A percentile compares a stretch with the other conserved stretches of the same genome.
These are phyloP conservation scores for Catharus bicknelli DNA, from an alignment of 2,113 vertebrate genomes.

Conservation along the genomic window DNA sequence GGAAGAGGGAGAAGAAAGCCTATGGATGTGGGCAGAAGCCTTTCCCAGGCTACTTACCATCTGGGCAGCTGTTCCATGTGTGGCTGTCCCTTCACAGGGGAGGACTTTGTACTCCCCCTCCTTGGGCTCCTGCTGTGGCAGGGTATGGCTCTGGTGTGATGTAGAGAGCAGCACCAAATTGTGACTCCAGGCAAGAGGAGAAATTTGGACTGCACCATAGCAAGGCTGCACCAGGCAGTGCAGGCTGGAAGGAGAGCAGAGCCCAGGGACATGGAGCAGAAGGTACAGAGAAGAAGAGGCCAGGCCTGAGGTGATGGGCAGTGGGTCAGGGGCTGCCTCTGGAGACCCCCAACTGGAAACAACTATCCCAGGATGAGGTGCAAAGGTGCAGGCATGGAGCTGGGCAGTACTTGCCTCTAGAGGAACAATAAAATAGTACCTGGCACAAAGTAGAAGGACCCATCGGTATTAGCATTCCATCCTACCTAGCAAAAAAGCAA, in stretches of 20 bases:
- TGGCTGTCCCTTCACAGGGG: not conserved
- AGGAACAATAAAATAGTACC: not conserved
- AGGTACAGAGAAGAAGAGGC: not conserved
- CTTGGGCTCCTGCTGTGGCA: not conserved
- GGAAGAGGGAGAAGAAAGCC: not conserved
- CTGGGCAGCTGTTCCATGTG: not conserved
- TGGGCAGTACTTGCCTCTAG: not conserved
- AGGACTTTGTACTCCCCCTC: not conserved
- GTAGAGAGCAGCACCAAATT: not conserved
- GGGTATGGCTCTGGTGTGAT: accelerated
- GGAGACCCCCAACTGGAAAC: accelerated
- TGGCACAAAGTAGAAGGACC: not conserved
- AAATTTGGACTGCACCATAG: accelerated
- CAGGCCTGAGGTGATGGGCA: not conserved
- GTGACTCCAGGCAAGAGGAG: not conserved
- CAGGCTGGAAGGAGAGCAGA: not conserved
- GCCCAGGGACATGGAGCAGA: not conserved
- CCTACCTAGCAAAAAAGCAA: not conserved
- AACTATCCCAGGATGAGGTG: not conserved
- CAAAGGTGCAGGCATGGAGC: not conserved
- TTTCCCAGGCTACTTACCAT: not conserved
- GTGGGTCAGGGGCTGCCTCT: not conserved
- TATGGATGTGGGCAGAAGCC: not conserved
- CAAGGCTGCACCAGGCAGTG: not conserved
- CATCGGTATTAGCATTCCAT: not conserved